These are phyloP conservation scores for Drosophila vallismaia DNA, from an alignment of 2,888 invertebrate genomes.

Conservation along the genomic window DNA sequence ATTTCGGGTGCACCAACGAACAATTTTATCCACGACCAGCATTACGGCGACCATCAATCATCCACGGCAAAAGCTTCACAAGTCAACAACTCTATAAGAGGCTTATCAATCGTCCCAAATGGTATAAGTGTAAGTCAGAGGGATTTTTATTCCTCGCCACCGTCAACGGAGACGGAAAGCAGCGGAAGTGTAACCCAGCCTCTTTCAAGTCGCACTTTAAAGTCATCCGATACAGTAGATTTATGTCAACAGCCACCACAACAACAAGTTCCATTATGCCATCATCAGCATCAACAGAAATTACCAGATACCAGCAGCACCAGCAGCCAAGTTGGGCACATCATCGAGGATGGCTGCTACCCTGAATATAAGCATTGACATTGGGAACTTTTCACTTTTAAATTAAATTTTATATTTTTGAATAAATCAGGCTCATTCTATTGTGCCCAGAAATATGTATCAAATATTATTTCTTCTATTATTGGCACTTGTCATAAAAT, in stretches of 20 bases:
- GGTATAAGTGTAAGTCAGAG: conserved; percentile 85
- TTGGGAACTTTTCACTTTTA: conserved; percentile 59
- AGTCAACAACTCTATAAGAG: conserved; percentile 79
- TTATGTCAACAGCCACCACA: conserved; percentile 80
- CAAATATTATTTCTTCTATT: conserved; percentile 14
- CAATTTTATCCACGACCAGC: conserved; percentile 85
- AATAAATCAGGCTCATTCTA: not conserved
- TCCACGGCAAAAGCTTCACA: conserved; percentile 74
- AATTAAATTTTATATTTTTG: not conserved
- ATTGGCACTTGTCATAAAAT: conserved; percentile 32
- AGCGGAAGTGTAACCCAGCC: conserved; percentile 85
- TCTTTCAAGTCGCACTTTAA: conserved; percentile 75
- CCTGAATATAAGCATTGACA: conserved; percentile 92
- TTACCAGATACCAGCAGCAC: conserved; percentile 84
- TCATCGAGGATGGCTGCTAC: conserved; percentile 87
- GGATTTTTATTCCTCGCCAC: conserved; percentile 84
- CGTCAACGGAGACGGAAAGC: conserved; percentile 85
- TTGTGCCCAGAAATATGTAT: conserved; percentile 16
- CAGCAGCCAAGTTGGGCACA: conserved; percentile 84
- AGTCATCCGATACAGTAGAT: conserved; percentile 73
- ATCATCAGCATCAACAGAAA: conserved; percentile 74
- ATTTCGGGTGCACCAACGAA: conserved; percentile 85
- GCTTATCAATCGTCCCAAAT: conserved; percentile 82
- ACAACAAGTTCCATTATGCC: conserved; percentile 55
- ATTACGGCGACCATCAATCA: conserved; percentile 83